These are phyloP conservation scores for Rhamphomyia laevipes DNA, from an alignment of 2,888 invertebrate species.

Conservation along the genomic window DNA sequence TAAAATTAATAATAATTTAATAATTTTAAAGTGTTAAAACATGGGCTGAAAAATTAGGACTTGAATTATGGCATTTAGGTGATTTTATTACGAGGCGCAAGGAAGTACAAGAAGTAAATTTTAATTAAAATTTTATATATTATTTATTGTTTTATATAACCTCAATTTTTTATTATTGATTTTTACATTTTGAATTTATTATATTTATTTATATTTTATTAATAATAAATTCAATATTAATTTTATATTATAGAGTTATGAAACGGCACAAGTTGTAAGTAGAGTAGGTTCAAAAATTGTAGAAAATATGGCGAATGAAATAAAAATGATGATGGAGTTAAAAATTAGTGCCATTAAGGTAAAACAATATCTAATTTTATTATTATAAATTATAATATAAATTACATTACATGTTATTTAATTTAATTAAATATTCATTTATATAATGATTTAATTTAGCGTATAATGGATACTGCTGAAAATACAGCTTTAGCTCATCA, in stretches of 20 bases:
- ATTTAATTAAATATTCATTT: too few species aligned
- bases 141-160: not conserved
- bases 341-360: conserved; percentile 80
- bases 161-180: not conserved
- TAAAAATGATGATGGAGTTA: conserved; percentile 77
- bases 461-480: conserved; percentile 83
- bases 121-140: conserved; percentile 45
- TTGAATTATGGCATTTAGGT: conserved; percentile 68
- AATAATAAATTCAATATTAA: conserved; percentile 10
- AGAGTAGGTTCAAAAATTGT: conserved; percentile 69
- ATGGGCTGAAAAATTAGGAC: conserved; percentile 72
- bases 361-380: conserved; percentile 22
- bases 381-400: too few species aligned
- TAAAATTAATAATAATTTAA: conserved; percentile 5
- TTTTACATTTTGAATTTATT: not conserved
- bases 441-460: conserved; percentile 43
- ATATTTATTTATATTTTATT: not conserved
- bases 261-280: conserved; percentile 60
- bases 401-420: too few species aligned
- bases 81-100: conserved; percentile 68
- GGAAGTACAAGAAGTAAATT: conserved; percentile 60
- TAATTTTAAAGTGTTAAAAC: conserved; percentile 51
- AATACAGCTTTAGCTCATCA: conserved; percentile 58
- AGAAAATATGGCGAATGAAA: conserved; percentile 70
- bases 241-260: conserved; percentile 55